Base-by-base conservation (phyloP, 2,888 invertebrate species). In the Polyploca ridens region DNA sequence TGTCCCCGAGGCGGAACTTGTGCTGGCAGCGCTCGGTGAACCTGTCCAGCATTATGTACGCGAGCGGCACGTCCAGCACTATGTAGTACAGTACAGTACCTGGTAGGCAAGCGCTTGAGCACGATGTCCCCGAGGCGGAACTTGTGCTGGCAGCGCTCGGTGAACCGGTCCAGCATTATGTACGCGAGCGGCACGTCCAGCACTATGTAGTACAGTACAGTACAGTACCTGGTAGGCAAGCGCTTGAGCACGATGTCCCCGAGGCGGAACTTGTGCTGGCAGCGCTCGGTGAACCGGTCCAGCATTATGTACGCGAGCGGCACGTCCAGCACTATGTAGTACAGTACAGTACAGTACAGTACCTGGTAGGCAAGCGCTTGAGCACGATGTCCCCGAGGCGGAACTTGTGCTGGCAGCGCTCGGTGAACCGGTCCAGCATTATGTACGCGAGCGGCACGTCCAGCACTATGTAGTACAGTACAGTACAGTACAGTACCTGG, bases 161-260 rank as follows among this genome's bases (percentile, higher is more conserved):
- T 96, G 91, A 98, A 97, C 71, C 97, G 95, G 87, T 98, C 98
- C 86, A 99, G 94, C 87, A 98, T 96, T 58, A 96, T 96, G 88
- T 98, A 98, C 8, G 98, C 99, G 75, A 97, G 95, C 63, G 99
- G 99, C 76, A 99, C 98, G 90, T 99, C 99, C 89, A 98, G 94
- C 69, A 97, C 97, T 81, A 99, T 98, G 88, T 99, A 27, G 27
- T 27, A 27, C 27, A 27, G 27, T 27, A 27, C 27, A 27, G 27
- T 27, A 27, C 27, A 27, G 27, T 27, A 96, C 96, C 97, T 96
- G 81, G 96, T 95, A 64, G 97, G 97, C 95, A 98, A 95, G 79
- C 97, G 96, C 84, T 96, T 95, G 70, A 97, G 95, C 76, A 98
- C 95, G 71, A 95, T 95, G 76, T 97, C 96, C 19, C 96, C 95